Percentiles rank a stretch among this genome's conserved stretches.
These are phyloP conservation scores for Tichodroma muraria DNA, from an alignment of 2,113 vertebrate species.

Conservation along the genomic window DNA sequence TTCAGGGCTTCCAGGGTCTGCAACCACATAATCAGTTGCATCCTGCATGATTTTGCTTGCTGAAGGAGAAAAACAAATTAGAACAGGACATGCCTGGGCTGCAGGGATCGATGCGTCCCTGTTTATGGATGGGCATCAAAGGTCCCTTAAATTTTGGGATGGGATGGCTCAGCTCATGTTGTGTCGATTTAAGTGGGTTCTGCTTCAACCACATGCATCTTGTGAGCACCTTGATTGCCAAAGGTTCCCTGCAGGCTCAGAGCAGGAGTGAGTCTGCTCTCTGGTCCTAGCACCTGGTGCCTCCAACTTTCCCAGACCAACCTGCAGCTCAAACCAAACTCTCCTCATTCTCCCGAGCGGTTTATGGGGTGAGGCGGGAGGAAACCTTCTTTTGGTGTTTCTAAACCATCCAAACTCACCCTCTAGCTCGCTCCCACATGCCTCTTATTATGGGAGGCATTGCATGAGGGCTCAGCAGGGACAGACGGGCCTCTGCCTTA, in stretches of 20 bases:
- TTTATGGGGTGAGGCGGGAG: neutral
- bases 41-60: neutral
- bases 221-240: neutral
- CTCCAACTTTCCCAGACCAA: neutral
- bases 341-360: rapidly evolving
- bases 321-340: neutral
- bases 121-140: neutral
- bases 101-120: neutral
- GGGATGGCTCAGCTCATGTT: neutral
- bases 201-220: neutral
- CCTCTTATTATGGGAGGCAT: neutral
- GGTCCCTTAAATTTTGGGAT: neutral
- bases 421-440: neutral
- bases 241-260: neutral
- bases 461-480: neutral
- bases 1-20: neutral
- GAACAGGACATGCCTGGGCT: neutral
- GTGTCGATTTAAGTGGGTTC: neutral
- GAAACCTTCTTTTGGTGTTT: neutral
- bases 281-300: neutral
- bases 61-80: neutral
- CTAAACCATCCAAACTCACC: neutral
- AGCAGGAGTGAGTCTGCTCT: neutral
- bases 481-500: neutral
- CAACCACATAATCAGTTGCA: neutral